phyloP scores from a whole-genome alignment of 1,140 invertebrate species.

The Lucilia sericata region DNA sequence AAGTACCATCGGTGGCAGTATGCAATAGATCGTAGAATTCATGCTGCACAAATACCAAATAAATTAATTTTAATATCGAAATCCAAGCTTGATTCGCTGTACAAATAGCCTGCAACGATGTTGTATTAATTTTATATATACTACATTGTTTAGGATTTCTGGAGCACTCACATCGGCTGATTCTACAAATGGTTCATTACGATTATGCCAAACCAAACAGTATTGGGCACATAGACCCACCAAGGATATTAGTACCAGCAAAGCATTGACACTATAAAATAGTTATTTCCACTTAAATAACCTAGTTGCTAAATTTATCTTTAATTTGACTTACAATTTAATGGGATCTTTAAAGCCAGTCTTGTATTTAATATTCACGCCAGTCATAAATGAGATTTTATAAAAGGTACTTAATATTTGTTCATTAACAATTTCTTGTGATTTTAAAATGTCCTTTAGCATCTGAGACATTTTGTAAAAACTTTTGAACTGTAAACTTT shows the following conservation, averaged over 20 bases:
- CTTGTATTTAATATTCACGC: conserved; percentile 22
- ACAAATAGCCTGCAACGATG: neutral
- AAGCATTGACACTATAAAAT: neutral
- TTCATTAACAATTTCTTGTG: neutral
- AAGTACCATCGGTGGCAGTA: neutral
- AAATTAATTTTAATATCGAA: conserved; percentile 30
- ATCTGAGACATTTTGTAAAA: neutral
- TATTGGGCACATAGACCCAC: conserved; percentile 31
- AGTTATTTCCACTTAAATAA: neutral
- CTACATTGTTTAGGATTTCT: neutral
- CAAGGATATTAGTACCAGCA: neutral
- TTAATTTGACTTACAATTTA: conserved; percentile 2
- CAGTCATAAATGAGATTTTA: conserved; percentile 32
- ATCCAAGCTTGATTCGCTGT: conserved; percentile 30
- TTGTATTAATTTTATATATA: neutral
- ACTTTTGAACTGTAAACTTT: neutral
- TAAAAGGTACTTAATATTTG: conserved; percentile 29
- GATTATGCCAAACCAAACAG: conserved; percentile 30
- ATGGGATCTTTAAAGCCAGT: conserved; percentile 11
- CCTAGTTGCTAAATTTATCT: neutral
- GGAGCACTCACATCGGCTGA: conserved; percentile 13
- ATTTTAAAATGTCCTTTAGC: neutral
- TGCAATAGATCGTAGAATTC: conserved; percentile 25
- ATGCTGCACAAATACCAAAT: conserved; percentile 32
- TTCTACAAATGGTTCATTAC: conserved; percentile 20